Base-by-base conservation (phyloP, 2,113 vertebrate genomes). In the Sander lucioperca region DNA sequence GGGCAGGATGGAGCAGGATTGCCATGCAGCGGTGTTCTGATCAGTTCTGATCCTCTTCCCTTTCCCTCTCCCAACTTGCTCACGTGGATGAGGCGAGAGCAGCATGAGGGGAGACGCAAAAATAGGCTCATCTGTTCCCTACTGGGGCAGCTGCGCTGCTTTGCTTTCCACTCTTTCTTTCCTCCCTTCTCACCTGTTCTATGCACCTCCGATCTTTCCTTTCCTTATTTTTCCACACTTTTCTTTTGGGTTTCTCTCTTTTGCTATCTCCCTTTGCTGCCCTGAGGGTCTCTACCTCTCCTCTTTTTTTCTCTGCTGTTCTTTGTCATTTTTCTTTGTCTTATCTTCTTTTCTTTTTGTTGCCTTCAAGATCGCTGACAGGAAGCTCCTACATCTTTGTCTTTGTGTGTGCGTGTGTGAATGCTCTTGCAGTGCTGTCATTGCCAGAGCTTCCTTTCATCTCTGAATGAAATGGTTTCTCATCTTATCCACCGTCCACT, bases 61-160 rank as follows among this genome's bases (percentile, higher is more conserved):
- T 33, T 76, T 56, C 53, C 84, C 69, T 65, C 75, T 68, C 79
- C 83, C 79, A 18, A 4, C 43, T 68, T 74, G 57, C 67, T 91
- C 90, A 93, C 91, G 90, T 93, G 91, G 89, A 90, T 91, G 86
- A 86, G 13, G 80, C 53, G 86, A 75, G 74, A 80, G 73, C 68
- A 81, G 75, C 91, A 89, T 91, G 92, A 89, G 90, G 84, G 76
- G 74, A 64, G 62, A 68, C 0, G 6, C 77, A 85, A 63, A 78
- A 75, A 77, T 43, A 79, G 76, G 53, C 66, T 87, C 58, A 65
- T 87, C 61, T 74, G 72, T 76, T 67, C 21, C 72, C 66, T 64
- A 39, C 61, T 74, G 59, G 90, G 77, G 74, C 88, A 85, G 84
- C 86, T 79, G 74, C 77, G 36, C 62, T 54, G 6, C 61, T 59